phyloP scores from a whole-genome alignment of 2,888 invertebrate species.

The Steinernema scapterisci region DNA sequence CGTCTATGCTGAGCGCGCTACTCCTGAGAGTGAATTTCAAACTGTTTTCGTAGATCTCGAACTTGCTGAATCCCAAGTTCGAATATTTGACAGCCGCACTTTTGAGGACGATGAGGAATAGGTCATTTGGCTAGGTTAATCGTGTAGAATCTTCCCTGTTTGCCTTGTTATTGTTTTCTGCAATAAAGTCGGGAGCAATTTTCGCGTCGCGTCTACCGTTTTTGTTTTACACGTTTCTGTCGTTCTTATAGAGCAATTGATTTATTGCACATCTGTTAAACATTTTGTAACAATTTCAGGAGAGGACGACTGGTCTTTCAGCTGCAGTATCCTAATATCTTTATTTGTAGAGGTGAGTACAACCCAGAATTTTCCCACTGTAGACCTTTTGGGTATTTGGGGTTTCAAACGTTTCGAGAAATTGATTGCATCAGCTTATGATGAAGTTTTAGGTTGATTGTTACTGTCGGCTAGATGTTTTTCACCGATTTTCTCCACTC shows the following conservation, averaged over 20 bases:
- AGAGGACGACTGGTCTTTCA: no score
- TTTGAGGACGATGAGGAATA: conserved; percentile 2
- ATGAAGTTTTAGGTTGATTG: no score
- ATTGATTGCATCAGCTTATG: no score
- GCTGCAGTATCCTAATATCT: no score
- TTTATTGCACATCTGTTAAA: no score
- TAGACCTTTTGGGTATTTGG: no score
- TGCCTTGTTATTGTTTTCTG: conserved; percentile 18
- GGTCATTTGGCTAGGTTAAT: not conserved
- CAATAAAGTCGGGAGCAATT: conserved; percentile 1
- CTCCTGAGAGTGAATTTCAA: conserved; percentile 42
- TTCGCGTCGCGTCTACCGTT: conserved; percentile 8
- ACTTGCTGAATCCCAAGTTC: conserved; percentile 28
- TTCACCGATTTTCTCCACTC: not conserved
- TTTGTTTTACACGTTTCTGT: no score
- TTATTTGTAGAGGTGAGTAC: no score
- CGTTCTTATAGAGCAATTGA: no score
- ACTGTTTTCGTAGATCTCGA: conserved; percentile 39
- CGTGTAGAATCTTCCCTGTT: not conserved
- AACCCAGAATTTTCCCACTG: no score
- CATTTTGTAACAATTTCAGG: no score
- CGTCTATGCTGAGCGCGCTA: conserved; percentile 47
- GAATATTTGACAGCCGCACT: conserved; percentile 17
- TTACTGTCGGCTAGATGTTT: not conserved
- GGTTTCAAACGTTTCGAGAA: no score